Percentiles rank a stretch among this genome's conserved stretches.
phyloP scores from a whole-genome alignment of 2,113 vertebrate genomes.

The Nycticryphes semicollaris region DNA sequence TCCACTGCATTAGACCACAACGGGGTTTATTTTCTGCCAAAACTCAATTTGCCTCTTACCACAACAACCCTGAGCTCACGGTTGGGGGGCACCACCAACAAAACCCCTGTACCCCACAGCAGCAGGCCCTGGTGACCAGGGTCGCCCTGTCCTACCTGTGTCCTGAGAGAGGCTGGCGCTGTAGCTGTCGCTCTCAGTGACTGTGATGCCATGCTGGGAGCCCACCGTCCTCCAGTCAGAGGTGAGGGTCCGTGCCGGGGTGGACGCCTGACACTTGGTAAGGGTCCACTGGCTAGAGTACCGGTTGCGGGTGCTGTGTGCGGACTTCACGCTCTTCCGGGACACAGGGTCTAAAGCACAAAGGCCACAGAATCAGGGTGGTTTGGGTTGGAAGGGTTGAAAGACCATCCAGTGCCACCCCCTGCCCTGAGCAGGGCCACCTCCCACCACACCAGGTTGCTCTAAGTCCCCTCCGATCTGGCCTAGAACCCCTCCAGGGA shows the following conservation, averaged over 20 bases:
- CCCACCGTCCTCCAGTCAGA: slow-evolving; percentile 97
- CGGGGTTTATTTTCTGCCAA: no score
- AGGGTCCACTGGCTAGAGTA: slow-evolving; percentile 99
- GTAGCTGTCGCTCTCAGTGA: slow-evolving; percentile 98
- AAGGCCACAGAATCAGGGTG: background rate
- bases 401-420: background rate
- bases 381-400: background rate
- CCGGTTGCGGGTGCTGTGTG: slow-evolving; percentile 93
- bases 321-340: slow-evolving; percentile 94
- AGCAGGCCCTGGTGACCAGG: background rate
- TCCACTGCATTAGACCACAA: no score
- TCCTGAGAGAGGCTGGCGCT: slow-evolving; percentile 98
- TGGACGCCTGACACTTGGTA: slow-evolving; percentile 96
- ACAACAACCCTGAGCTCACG: fast-evolving
- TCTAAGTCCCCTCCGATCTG: background rate
- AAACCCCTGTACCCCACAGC: fast-evolving
- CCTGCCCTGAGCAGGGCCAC: background rate
- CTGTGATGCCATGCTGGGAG: slow-evolving; percentile 96
- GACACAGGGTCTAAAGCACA: slow-evolving; percentile 87
- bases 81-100: fast-evolving
- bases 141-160: slow-evolving; percentile 75
- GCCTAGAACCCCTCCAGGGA: no score
- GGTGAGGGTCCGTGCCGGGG: slow-evolving; percentile 92
- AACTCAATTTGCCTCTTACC: no score
- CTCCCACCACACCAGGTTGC: background rate